Evolutionary conservation across 2,888 invertebrate genomes (phyloP), one percentile per base, ranked within the genome.

Genomic region (Hedychridium roseum): DNA sequence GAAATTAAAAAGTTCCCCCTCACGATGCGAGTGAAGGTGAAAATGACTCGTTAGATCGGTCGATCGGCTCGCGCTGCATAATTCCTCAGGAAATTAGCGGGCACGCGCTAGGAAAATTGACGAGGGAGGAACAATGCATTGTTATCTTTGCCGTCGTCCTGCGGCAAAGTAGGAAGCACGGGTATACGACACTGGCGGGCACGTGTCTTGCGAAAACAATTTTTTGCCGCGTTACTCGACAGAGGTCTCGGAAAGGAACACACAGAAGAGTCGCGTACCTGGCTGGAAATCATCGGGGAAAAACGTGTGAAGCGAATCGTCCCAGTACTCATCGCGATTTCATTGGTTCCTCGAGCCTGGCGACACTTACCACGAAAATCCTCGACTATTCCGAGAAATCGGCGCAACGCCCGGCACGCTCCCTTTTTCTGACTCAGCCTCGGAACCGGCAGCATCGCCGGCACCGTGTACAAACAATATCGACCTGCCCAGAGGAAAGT

Each of bases 121-220:
- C 16, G 27, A 11, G 9, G 17, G 15, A 27, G 14, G 7, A 18
- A 20, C 17, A 20, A 18, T n/a, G n/a, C n/a, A n/a, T n/a, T n/a
- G n/a, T n/a, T n/a, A n/a, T n/a, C n/a, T n/a, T n/a, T n/a, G n/a
- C n/a, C n/a, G n/a, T n/a, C n/a, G n/a, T n/a, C n/a, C n/a, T n/a
- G n/a, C n/a, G n/a, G n/a, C n/a, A n/a, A n/a, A n/a, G n/a, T n/a
- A n/a, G n/a, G n/a, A n/a, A n/a, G n/a, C n/a, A n/a, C n/a, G 27
- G 18, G 38, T 9, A 32, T n/a, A 21, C 31, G n/a, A 40, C 30
- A 30, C 44, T 27, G 28, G 36, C 3, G 34, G 18, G 40, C 49
- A 41, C 46, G 50, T 43, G 56, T n/a, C 34, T 41, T 36, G 44
- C 38, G 46, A 62, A 63, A 62, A 62, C 64, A 62, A 62, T 54